Percentiles rank a stretch among this genome's conserved stretches.
These are phyloP conservation scores for Callionymus lyra DNA, from an alignment of 2,113 vertebrate genomes.

Conservation along the genomic window DNA sequence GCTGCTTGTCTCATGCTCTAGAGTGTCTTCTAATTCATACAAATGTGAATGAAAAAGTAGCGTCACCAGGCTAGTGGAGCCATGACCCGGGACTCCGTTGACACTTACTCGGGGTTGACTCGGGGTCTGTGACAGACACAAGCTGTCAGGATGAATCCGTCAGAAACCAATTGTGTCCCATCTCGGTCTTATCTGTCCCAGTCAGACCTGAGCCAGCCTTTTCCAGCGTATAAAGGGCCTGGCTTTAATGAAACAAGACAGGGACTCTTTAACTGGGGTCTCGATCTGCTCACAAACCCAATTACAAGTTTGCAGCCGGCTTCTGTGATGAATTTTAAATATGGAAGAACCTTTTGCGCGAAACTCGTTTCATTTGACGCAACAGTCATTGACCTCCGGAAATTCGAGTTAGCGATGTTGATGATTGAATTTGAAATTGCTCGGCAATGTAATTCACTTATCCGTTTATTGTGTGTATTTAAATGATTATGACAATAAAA, in stretches of 20 bases:
- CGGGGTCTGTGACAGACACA: slow-evolving; percentile 31
- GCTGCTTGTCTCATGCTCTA: no score
- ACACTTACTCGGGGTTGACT: slow-evolving; percentile 28
- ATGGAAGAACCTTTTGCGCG: slow-evolving; percentile 6
- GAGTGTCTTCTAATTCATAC: no score
- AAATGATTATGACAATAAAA: no score
- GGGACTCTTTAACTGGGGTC: slow-evolving; percentile 24
- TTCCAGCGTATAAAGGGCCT: slow-evolving; percentile 17
- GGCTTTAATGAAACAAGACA: slow-evolving; percentile 37
- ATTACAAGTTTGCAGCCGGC: slow-evolving; percentile 22
- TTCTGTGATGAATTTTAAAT: slow-evolving; percentile 14
- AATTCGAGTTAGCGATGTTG: no score
- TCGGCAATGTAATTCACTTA: no score
- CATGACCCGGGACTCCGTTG: slow-evolving; percentile 22
- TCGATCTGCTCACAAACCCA: slow-evolving; percentile 26
- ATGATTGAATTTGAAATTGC: no score
- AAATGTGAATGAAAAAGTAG: no score
- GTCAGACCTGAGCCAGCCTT: slow-evolving; percentile 10
- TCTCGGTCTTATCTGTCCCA: slow-evolving; percentile 10
- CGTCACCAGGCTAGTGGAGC: no score
- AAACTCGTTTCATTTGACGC: not conserved
- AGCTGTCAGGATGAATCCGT: slow-evolving; percentile 39
- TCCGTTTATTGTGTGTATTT: no score
- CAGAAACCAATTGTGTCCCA: slow-evolving; percentile 19
- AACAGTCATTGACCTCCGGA: not conserved